Percentiles rank a stretch among this genome's conserved stretches.
Evolutionary conservation across 2,888 invertebrate species (phyloP).

Genomic region (Parnassius apollo): DNA sequence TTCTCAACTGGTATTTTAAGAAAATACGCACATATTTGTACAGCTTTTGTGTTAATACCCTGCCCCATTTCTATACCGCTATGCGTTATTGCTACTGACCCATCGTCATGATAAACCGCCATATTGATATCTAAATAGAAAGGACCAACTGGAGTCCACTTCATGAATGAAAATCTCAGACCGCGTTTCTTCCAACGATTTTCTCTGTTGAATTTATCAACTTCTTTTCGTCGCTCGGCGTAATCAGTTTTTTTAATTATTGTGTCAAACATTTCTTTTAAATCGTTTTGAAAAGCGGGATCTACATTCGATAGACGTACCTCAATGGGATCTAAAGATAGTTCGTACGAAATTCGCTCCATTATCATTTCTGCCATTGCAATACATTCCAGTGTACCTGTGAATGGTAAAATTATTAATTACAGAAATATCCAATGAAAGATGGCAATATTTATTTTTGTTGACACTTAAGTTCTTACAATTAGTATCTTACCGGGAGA

Average conservation of each 20-base stretch:
- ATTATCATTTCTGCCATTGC: conserved; percentile 83
- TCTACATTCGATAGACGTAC: conserved; percentile 63
- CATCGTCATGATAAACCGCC: conserved; percentile 86
- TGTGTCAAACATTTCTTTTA: conserved; percentile 65
- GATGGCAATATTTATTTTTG: no score
- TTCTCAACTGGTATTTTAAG: conserved; percentile 84
- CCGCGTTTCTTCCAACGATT: conserved; percentile 91
- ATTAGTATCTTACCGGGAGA: conserved; percentile 81
- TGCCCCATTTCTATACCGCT: conserved; percentile 91
- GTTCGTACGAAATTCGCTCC: conserved; percentile 82
- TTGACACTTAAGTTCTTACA: no score
- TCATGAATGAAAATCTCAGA: conserved; percentile 84
- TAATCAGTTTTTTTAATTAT: conserved; percentile 65
- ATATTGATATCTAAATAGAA: conserved; percentile 81
- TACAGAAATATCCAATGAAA: no score
- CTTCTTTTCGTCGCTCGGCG: conserved; percentile 59
- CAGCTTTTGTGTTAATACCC: conserved; percentile 87
- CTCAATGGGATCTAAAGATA: conserved; percentile 79
- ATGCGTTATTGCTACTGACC: conserved; percentile 85
- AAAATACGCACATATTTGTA: conserved; percentile 84
- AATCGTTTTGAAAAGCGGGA: conserved; percentile 63
- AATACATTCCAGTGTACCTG: conserved; percentile 84
- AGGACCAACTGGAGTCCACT: conserved; percentile 78
- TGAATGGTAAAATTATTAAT: conserved; percentile 13
- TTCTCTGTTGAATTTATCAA: conserved; percentile 82